Evolutionary conservation across 2,113 vertebrate genomes (phyloP), one percentile per base, ranked within the genome.

Genomic region (Struthio camelus): DNA sequence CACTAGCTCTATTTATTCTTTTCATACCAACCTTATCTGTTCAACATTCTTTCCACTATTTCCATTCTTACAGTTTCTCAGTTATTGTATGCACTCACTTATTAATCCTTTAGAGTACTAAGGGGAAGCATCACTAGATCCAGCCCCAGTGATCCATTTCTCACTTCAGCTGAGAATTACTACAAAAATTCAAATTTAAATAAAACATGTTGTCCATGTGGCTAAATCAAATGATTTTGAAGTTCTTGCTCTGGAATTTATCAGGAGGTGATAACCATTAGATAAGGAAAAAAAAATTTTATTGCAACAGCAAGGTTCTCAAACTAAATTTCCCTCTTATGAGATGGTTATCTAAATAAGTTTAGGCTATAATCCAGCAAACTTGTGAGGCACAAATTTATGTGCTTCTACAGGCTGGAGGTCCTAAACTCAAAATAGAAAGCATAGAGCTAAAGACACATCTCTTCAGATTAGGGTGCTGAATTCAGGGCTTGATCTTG

Each of bases 51-150:
- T 89, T 83, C 44, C n/a, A 20, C 14, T 30, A 48, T 71, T 85
- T 44, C 44, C 36, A 9, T 80, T 89, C 83, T 89, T 78, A 22
- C 34, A 69, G 53, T 18, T 85, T 89, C 18, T 50, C 24, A 65
- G 10, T 69, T 94, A 40, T n/a, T 42, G 4, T 42, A 59, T 67
- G 22, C n/a, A 81, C 89, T 65, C 25, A 27, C 17, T 89, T 78
- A 59, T 73, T 94, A 87, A 85, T 91, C 28, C 81, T 92, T 64
- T 90, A 82, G 77, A 69, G 17, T 87, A 70, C 36, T 22, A 92
- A 94, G 75, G 89, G 48, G 89, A 95, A 86, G 54, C 53, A 94
- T 56, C 34, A 50, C 58, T 24, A 48, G 40, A 62, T 72, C 5
- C 27, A 50, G 10, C 5, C 85, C 22, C 25, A 20, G 25, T 40